These are phyloP conservation scores for Thamnophis sirtalis DNA, from an alignment of 2,113 vertebrate species.

Conservation along the genomic window DNA sequence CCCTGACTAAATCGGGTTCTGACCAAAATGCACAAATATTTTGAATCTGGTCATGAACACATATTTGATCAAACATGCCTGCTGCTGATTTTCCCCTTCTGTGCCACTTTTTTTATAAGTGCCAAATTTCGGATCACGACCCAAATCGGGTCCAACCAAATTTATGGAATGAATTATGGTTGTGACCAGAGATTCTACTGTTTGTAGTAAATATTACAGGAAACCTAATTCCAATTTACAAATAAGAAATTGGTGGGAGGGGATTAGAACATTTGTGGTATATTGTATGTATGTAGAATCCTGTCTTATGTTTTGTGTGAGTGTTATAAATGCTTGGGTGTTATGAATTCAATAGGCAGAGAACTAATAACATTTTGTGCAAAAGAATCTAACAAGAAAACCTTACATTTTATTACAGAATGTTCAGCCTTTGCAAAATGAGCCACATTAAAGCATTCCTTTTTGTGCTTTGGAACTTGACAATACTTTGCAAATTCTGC, in stretches of 20 bases:
- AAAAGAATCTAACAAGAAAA: not conserved
- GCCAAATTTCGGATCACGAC: too few relatives aligned
- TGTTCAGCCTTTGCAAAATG: not conserved
- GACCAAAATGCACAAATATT: too few relatives aligned
- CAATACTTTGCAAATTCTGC: constrained; percentile 34
- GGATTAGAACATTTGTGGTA: not conserved
- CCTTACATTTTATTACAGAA: constrained; percentile 39
- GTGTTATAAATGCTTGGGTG: not conserved
- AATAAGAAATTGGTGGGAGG: not conserved
- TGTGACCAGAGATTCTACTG: too few relatives aligned
- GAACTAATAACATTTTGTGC: not conserved
- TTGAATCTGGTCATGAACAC: too few relatives aligned
- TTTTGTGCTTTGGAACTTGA: constrained; percentile 24
- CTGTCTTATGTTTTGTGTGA: not conserved
- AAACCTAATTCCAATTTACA: not conserved
- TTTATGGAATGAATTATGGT: too few relatives aligned
- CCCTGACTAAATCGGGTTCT: too few relatives aligned
- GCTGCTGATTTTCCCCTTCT: too few relatives aligned
- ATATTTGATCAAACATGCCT: too few relatives aligned
- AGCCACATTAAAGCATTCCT: constrained; percentile 28
- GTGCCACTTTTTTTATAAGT: too few relatives aligned
- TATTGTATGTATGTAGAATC: not conserved
- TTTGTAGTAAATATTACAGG: not conserved
- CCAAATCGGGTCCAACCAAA: too few relatives aligned
- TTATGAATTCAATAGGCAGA: not conserved